These are phyloP conservation scores for Serinus canaria DNA, from an alignment of 2,113 vertebrate species.

Conservation along the genomic window DNA sequence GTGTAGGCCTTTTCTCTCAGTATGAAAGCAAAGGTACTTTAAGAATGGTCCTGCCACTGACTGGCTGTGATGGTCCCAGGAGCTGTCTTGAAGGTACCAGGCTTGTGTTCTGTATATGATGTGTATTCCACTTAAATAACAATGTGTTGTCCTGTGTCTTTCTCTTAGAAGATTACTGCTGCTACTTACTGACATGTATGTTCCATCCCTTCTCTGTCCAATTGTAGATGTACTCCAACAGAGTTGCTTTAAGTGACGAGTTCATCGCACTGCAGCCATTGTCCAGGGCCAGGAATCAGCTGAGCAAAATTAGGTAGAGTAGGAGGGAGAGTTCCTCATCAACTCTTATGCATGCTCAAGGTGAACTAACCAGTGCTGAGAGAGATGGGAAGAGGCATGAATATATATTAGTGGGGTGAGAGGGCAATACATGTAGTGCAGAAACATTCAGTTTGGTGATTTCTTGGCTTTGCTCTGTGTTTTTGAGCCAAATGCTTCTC, in stretches of 20 bases:
- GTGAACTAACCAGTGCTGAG: constrained; percentile 75
- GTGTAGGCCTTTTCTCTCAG: not conserved
- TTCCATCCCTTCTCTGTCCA: constrained; percentile 83
- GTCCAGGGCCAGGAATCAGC: constrained; percentile 98
- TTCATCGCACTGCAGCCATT: constrained; percentile 99
- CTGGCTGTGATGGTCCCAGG: not conserved
- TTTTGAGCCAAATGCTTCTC: constrained; percentile 68
- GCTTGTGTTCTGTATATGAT: constrained; percentile 44
- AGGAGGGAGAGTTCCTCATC: constrained; percentile 77
- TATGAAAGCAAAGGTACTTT: not conserved
- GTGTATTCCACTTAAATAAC: constrained; percentile 57
- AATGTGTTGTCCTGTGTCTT: constrained; percentile 73
- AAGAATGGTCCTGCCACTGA: not conserved
- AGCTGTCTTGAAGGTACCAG: constrained; percentile 17
- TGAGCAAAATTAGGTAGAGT: constrained; percentile 99
- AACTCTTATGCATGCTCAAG: constrained; percentile 81
- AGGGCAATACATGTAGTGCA: constrained; percentile 33
- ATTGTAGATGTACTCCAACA: constrained; percentile 97
- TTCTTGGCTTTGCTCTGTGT: constrained; percentile 69
- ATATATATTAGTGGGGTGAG: constrained; percentile 25
- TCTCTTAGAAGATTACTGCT: constrained; percentile 63
- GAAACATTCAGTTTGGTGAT: constrained; percentile 26
- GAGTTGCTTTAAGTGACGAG: constrained; percentile 96
- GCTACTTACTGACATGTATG: constrained; percentile 78
- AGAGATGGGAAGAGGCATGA: constrained; percentile 74